Percentiles rank a stretch among this genome's conserved stretches.
These are phyloP conservation scores for Etheostoma spectabile DNA, from an alignment of 2,113 vertebrate genomes.

Conservation along the genomic window DNA sequence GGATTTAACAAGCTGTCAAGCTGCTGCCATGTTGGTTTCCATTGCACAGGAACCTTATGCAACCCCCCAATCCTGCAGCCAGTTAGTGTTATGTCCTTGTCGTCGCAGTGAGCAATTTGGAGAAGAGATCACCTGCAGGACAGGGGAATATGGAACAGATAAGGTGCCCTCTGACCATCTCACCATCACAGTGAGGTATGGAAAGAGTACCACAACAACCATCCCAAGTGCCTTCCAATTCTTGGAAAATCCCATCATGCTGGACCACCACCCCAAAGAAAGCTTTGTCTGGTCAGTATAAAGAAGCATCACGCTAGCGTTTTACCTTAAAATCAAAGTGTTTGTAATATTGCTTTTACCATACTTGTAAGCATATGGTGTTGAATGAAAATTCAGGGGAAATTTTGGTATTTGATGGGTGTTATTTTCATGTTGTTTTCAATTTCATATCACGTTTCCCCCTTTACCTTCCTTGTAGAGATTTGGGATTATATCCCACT, in stretches of 20 bases:
- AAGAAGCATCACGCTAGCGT: not conserved
- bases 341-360: not conserved
- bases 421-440: not conserved
- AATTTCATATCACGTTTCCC: not conserved
- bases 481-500: no score
- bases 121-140: constrained; percentile 85
- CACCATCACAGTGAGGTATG: constrained; percentile 81
- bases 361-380: not conserved
- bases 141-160: constrained; percentile 81
- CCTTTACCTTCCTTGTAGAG: no score
- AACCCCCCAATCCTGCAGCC: constrained; percentile 28
- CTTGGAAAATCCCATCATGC: constrained; percentile 87
- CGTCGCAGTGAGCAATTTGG: constrained; percentile 87
- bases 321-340: not conserved
- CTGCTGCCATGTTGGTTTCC: constrained; percentile 65
- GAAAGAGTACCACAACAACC: constrained; percentile 63
- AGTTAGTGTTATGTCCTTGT: constrained; percentile 50
- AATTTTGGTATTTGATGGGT: not conserved
- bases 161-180: constrained; percentile 73
- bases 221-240: constrained; percentile 81
- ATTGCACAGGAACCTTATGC: constrained; percentile 37
- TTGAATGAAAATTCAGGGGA: not conserved
- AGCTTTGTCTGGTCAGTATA: constrained; percentile 91
- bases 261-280: constrained; percentile 84
- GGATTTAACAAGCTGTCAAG: constrained; percentile 76